Base-by-base conservation (phyloP, 2,113 vertebrate genomes). In the Myotis davidii region DNA sequence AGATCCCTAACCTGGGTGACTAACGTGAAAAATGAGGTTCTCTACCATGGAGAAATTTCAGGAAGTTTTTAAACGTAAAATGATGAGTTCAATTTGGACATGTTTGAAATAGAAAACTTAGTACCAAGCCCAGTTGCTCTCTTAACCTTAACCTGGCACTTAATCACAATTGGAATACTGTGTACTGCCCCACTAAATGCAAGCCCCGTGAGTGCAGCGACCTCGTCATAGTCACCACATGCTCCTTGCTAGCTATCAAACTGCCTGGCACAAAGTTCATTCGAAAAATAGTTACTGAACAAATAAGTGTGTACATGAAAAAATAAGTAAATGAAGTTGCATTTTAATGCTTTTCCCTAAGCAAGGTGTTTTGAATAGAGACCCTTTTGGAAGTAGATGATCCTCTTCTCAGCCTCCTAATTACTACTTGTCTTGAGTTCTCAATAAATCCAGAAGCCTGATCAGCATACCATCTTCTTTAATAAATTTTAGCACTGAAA, bases 1-100 rank as follows among this genome's bases (percentile, higher is more conserved):
- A 20, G 37, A 20, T 69, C 48, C 74, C 45, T 54, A 79, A 83
- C 25, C 29, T 25, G n/a, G 25, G 48, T 79, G 56, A 79, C 23
- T 39, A 21, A 56, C 6, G 23, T 85, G 50, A 70, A 87, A 95
- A 70, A 61, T 69, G n/a, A 65, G 42, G 59, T 48, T 79, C 59
- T 77, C 32, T 7, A 37, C 34, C 45, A 59, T 79, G 67, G 20
- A 88, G 87, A 70, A 96, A 79, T 93, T 42, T 87, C 34, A 88
- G 50, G 4, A 93, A 85, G 69, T 85, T 52, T 85, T 59, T 29
- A 70, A 37, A 37, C 6, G 72, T 72, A 64, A 84, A 72, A 79
- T 21, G n/a, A 85, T 61, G 29, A 74, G 77, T 12, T 88, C 9
- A 0, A 61, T 83, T 74, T 74, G 14, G 56, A 85, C 32, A 76